Conservation (phyloP, 2,797 vertebrate genomes). For the Megalops cyprinoides region DNA sequence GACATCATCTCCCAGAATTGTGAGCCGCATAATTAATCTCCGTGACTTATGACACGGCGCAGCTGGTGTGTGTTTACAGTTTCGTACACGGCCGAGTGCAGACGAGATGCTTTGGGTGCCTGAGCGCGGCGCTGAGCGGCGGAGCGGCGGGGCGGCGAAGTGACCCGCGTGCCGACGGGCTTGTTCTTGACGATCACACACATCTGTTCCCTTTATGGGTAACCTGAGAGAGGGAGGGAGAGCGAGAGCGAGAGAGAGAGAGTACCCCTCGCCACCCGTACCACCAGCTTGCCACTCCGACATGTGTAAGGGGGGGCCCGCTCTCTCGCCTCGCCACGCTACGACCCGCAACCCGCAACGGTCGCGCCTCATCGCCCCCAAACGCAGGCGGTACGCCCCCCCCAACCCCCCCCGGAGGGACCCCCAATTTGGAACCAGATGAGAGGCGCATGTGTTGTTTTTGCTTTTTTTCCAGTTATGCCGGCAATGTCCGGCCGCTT, state of each 20-base stretch:
- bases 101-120: too few relatives aligned
- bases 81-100: not conserved
- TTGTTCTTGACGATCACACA: not conserved
- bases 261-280: too few relatives aligned
- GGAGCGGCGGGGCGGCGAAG: too few relatives aligned
- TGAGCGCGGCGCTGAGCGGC: too few relatives aligned
- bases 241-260: not conserved
- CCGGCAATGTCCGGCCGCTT: not conserved
- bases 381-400: not conserved
- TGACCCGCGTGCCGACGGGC: not conserved
- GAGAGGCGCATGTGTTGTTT: not conserved
- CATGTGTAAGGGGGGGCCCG: not conserved
- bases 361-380: not conserved
- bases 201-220: constrained; percentile 12
- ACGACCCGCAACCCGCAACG: not conserved
- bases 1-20: not conserved
- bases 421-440: not conserved
- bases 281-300: constrained; percentile 18
- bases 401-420: not conserved
- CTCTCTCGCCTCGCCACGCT: not conserved
- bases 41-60: not conserved
- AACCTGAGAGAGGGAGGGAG: not conserved
- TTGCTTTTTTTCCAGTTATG: not conserved
- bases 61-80: not conserved
- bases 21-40: not conserved